Evolutionary conservation across 2,113 vertebrate species (phyloP).

Genomic region (Alethe castanea): DNA sequence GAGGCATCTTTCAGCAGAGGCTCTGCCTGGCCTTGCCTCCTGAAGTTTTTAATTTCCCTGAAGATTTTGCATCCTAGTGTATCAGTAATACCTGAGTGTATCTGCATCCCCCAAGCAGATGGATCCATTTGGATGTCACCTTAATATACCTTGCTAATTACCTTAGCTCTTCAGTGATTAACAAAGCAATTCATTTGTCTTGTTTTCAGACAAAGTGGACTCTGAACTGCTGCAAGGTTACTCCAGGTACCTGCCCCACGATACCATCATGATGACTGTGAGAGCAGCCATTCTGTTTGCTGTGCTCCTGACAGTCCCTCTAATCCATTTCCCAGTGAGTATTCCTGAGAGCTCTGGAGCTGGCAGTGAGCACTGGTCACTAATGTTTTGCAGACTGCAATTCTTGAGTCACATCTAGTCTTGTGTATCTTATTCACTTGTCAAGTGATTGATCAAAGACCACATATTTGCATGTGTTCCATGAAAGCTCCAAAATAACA

Average conservation of each 20-base stretch:
- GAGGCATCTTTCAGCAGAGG: neutral
- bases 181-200: neutral
- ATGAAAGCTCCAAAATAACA: constrained; percentile 69
- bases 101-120: neutral
- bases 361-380: neutral
- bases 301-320: constrained; percentile 89
- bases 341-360: neutral
- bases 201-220: constrained; percentile 80
- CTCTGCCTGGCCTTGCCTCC: neutral
- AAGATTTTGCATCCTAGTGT: neutral
- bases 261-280: constrained; percentile 83
- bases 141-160: neutral
- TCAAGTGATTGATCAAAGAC: constrained; percentile 75
- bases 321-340: constrained; percentile 97
- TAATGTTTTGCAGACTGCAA: constrained; percentile 73
- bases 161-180: neutral
- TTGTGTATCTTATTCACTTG: constrained; percentile 73
- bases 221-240: constrained; percentile 87
- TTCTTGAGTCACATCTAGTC: constrained; percentile 48
- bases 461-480: constrained; percentile 63
- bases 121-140: neutral
- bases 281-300: constrained; percentile 85
- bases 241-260: constrained; percentile 78
- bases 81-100: neutral
- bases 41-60: neutral